Evolutionary conservation across 2,888 invertebrate genomes (phyloP), one percentile per base, ranked within the genome.

Genomic region (Coelinius sp.): DNA sequence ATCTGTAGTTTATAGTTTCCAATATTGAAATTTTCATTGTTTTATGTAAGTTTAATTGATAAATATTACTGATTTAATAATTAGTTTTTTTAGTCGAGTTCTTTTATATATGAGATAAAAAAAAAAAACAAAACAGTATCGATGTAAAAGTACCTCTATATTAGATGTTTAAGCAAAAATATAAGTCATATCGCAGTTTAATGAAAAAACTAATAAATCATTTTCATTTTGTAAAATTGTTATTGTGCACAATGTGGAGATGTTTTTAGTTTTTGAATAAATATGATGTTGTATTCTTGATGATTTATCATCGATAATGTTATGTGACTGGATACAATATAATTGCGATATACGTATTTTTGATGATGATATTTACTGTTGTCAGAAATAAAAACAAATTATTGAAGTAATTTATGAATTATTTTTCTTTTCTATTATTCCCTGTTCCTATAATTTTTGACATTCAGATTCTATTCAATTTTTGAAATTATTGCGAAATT

Each of bases 71-170:
- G 17, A 59, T 31, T 59, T 59, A 59, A 59, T 59, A 79, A 79
- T 83, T 82, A 82, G 80, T 75, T 73, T 44, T 41, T 49, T 41
- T 78, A 79, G 78, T 78, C 49, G 75, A 74, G 73, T 79, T 82
- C 79, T 83, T 82, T 83, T 83, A 76, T 82, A 82, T 78, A 74
- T 70, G 73, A 63, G 67, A 62, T 25, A 35, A 70, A 64, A 59
- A 10, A 27, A 56, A 41, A 44, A 66, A 41, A 49, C 41, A 25
- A n/a, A 46, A 35, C 62, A 71, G 49, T 71, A 53, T 56, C 41
- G 62, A 68, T 25, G 17, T 20, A 53, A 59, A 69, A 44, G 7
- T 10, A 49, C 14, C 53, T 22, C 14, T 14, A 71, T 53, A 52
- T 14, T 41, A 46, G 31, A 52, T 53, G 63, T 41, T 41, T 59